Base-by-base conservation (phyloP, 2,888 invertebrate genomes). In the Nysson spinosus region DNA sequence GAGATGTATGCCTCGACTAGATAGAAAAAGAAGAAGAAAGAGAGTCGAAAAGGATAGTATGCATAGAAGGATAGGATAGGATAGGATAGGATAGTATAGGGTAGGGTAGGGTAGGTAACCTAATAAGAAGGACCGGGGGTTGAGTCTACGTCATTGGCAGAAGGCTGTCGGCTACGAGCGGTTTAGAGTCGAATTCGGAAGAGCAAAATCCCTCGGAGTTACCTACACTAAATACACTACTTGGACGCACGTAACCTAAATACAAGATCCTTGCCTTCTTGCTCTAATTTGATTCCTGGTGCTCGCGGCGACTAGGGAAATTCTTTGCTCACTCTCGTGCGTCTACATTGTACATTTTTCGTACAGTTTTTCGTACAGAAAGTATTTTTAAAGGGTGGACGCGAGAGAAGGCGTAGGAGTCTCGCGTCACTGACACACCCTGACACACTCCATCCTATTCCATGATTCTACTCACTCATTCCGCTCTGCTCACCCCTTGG, bases 61-160 rank as follows among this genome's bases (percentile, higher is more conserved):
- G 80, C 77, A 81, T 81, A 80, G 83, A 75, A 82, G 79, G 81
- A 81, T 78, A 80, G 81, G 79, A 78, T 83, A 83, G 84, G 84
- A 81, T 78, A 80, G 81, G 79, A 78, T 83, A 83, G 84, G 84
- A n/a, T n/a, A n/a, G n/a, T n/a, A n/a, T n/a, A n/a, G n/a, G n/a
- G 80, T 78, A 80, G 81, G 79, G 80, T 78, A 80, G 81, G 79
- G 78, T 83, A 83, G 84, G 84, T 84, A 85, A 83, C 83, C 84
- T 84, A 85, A 85, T 84, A 85, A 84, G 84, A 84, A 75, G 58
- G 60, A 52, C 55, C 52, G 57, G 43, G 76, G 78, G 79, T 81
- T 81, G 79, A 83, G 84, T 79, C 83, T 80, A 81, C 85, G 85
- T 85, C 83, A 85, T 85, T 85, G 85, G 85, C 84, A 85, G 84